Conservation (phyloP, 2,797 vertebrate species). For the Hipposideros larvatus region DNA sequence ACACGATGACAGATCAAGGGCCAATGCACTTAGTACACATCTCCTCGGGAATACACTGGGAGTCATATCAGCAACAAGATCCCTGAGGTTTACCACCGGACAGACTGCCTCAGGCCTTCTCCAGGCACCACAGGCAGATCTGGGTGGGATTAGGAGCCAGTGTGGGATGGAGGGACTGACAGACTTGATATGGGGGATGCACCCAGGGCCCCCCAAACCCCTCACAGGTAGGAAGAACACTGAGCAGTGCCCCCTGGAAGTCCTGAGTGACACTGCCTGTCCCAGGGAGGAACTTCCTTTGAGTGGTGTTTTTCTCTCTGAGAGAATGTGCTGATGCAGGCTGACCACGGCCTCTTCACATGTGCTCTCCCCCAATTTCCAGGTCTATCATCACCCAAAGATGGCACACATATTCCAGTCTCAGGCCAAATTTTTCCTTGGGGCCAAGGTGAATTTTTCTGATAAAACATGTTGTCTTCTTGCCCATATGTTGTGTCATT, state of each 20-base stretch:
- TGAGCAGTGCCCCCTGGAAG: no score
- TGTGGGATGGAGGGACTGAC: not conserved
- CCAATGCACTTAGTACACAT: no score
- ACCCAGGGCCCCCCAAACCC: not conserved
- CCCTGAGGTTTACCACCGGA: rapidly evolving
- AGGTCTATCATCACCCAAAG: no score
- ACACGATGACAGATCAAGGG: not conserved
- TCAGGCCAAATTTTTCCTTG: not conserved
- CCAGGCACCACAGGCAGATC: rapidly evolving
- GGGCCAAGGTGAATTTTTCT: no score
- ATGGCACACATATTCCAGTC: not conserved
- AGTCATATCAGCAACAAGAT: not conserved
- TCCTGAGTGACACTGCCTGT: no score
- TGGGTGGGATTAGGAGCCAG: not conserved
- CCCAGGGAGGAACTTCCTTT: no score
- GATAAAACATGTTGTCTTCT: not conserved
- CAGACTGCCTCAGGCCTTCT: no score
- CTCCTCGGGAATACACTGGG: not conserved
- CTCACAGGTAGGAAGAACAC: no score
- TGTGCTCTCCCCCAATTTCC: no score
- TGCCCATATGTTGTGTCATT: not conserved
- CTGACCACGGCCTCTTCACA: no score
- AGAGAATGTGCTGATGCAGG: no score
- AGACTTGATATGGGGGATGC: not conserved
- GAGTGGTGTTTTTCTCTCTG: no score